Conservation (phyloP, 2,888 invertebrate species). For the Troides aeacus region DNA sequence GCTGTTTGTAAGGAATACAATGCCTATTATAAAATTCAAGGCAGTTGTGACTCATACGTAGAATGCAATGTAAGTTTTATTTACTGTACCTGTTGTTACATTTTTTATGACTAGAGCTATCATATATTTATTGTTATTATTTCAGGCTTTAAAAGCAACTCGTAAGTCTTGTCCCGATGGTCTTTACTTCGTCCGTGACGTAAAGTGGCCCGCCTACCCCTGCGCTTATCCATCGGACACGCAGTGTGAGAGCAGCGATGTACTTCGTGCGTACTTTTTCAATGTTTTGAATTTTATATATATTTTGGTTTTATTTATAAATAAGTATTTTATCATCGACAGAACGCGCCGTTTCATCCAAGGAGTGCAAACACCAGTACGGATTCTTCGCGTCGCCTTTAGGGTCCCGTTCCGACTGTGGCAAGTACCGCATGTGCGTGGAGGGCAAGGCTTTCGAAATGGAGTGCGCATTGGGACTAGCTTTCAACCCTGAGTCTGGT, state of each 20-base stretch:
- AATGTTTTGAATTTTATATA: background rate
- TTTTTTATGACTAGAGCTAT: background rate
- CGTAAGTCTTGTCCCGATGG: slow-evolving; percentile 89
- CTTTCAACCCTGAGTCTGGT: slow-evolving; percentile 83
- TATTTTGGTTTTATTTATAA: background rate
- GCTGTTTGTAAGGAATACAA: slow-evolving; percentile 21
- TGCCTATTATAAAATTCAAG: slow-evolving; percentile 80
- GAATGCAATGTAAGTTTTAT: slow-evolving; percentile 77
- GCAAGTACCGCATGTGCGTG: slow-evolving; percentile 88
- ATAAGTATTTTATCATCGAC: slow-evolving; percentile 10
- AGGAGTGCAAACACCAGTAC: slow-evolving; percentile 87
- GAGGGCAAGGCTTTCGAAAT: slow-evolving; percentile 81
- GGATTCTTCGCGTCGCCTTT: slow-evolving; percentile 82
- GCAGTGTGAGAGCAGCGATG: slow-evolving; percentile 82
- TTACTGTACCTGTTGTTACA: no score
- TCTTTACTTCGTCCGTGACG: slow-evolving; percentile 85
- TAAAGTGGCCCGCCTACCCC: slow-evolving; percentile 83
- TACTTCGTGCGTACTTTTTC: slow-evolving; percentile 76
- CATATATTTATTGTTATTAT: background rate
- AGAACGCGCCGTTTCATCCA: slow-evolving; percentile 85
- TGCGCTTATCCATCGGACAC: slow-evolving; percentile 91
- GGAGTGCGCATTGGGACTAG: slow-evolving; percentile 88
- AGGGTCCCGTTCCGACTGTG: slow-evolving; percentile 75
- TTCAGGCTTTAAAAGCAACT: slow-evolving; percentile 79
- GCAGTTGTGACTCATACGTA: slow-evolving; percentile 85